phyloP scores from a whole-genome alignment of 1,140 invertebrate genomes.

The Frieseomelitta varia region DNA sequence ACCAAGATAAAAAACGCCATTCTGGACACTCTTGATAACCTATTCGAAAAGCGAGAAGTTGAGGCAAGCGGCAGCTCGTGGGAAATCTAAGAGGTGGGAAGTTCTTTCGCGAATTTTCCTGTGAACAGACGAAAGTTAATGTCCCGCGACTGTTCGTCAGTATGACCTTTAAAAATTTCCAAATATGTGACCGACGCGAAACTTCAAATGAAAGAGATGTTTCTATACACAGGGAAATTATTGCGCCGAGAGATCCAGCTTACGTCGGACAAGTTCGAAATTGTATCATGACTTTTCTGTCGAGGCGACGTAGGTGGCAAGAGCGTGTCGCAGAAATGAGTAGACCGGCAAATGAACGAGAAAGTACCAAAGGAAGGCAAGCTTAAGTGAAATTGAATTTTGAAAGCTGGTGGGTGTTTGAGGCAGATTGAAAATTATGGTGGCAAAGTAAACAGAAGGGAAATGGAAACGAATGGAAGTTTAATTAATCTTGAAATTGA shows the following conservation, averaged over 20 bases:
- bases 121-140: no score
- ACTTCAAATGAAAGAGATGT: neutral
- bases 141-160: no score
- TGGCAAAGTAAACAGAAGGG: neutral
- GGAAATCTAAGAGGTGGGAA: neutral
- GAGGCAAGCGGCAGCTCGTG: neutral
- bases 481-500: constrained; percentile 12
- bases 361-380: neutral
- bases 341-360: neutral
- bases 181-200: neutral
- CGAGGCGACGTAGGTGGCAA: fast-evolving
- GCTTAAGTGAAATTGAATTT: neutral
- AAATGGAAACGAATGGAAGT: neutral
- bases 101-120: neutral
- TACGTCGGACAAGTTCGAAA: neutral
- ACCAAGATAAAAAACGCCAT: neutral
- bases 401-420: no score
- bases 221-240: neutral
- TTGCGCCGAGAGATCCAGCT: neutral
- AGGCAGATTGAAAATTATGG: neutral
- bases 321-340: no score
- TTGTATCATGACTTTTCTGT: neutral
- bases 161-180: neutral
- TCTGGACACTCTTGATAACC: neutral
- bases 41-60: neutral